Conservation (phyloP, 2,797 vertebrate species). For the Toxotes lorentzi region DNA sequence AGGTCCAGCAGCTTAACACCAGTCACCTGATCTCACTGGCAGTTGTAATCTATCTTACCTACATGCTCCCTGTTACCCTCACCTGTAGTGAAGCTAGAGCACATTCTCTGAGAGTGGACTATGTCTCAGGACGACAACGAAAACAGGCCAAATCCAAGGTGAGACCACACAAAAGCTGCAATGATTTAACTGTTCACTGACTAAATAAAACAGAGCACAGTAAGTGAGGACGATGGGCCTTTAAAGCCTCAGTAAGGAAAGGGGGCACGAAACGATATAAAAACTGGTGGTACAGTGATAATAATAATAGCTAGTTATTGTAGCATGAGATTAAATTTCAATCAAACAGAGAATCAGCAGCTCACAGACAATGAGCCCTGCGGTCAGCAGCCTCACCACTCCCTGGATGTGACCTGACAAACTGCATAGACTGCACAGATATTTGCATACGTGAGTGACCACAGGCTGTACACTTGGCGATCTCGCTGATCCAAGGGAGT, state of each 20-base stretch:
- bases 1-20: slow-evolving; percentile 38
- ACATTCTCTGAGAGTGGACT: slow-evolving; percentile 1
- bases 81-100: slow-evolving; percentile 30
- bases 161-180: slow-evolving; percentile 2
- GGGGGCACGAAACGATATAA: not conserved
- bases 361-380: not conserved
- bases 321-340: not conserved
- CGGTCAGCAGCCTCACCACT: not conserved
- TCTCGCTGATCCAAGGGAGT: slow-evolving; percentile 11
- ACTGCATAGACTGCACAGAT: not conserved
- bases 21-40: slow-evolving; percentile 63
- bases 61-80: slow-evolving; percentile 25
- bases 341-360: too few relatives aligned
- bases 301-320: not conserved
- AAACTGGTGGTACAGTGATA: not conserved
- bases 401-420: slow-evolving; percentile 6
- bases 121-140: slow-evolving; percentile 15
- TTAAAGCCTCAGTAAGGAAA: not conserved
- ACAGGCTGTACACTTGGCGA: slow-evolving; percentile 6
- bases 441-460: slow-evolving; percentile 6
- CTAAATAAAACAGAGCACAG: not conserved
- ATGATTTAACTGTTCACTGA: not conserved
- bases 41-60: slow-evolving; percentile 56
- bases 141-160: not conserved
- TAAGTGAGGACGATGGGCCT: too few relatives aligned